Conservation (phyloP, 2,113 vertebrate species). For the Entomyzon cyanotis region DNA sequence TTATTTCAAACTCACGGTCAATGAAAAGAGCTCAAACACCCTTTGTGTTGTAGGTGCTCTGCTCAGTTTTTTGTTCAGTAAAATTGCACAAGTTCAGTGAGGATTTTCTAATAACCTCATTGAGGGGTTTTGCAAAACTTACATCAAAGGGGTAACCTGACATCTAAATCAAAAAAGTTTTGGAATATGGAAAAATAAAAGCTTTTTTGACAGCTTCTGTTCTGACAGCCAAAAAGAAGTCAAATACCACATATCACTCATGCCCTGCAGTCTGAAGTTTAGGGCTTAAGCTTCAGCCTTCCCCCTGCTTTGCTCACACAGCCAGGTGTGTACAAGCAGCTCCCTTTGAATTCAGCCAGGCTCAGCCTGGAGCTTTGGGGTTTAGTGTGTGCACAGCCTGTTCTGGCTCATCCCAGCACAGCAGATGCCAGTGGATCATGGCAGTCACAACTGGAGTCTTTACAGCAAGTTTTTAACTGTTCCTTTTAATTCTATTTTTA, state of each 20-base stretch:
- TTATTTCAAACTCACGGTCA: not conserved
- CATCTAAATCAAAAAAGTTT: not conserved
- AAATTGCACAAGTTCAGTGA: not conserved
- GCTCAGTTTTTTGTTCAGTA: not conserved
- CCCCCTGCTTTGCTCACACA: not conserved
- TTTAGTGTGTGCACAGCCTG: rapidly evolving
- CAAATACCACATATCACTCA: not conserved
- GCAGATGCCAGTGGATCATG: not conserved
- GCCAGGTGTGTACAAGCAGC: not conserved
- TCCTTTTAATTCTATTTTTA: not conserved
- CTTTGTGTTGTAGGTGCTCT: not conserved
- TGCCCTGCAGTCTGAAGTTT: not conserved
- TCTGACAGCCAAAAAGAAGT: not conserved
- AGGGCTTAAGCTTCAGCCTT: not conserved
- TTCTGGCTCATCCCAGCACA: not conserved
- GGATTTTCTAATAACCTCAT: not conserved
- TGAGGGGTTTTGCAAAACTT: not conserved
- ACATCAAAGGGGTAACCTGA: not conserved
- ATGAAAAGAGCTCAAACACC: not conserved
- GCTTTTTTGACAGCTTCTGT: not conserved
- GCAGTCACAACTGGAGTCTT: not conserved
- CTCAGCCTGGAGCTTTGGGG: not conserved
- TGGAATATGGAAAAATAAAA: not conserved
- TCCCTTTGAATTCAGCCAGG: not conserved
- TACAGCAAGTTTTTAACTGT: not conserved